These are phyloP conservation scores for Lasioglossum baleicum DNA, from an alignment of 1,140 invertebrate species.

Conservation along the genomic window DNA sequence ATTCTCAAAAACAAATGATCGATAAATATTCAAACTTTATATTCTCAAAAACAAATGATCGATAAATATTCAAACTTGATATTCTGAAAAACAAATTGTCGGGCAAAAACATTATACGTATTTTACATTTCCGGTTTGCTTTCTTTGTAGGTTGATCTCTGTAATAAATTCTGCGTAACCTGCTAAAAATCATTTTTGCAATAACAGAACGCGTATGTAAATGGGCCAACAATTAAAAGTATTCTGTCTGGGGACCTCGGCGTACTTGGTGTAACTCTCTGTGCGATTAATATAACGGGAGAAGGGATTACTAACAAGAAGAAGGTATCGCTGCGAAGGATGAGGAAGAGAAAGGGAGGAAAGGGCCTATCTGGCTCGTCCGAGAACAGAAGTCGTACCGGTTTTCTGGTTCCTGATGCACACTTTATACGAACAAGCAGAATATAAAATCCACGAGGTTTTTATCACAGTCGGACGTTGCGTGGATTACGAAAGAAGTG, in stretches of 20 bases:
- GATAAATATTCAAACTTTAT: too few relatives aligned
- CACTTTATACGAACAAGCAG: neutral
- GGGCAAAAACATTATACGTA: too few relatives aligned
- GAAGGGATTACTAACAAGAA: conserved; percentile 8
- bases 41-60: too few relatives aligned
- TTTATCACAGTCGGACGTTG: neutral
- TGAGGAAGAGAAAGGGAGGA: neutral
- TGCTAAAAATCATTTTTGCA: neutral
- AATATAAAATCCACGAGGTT: neutral
- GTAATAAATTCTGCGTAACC: neutral
- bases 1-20: too few relatives aligned
- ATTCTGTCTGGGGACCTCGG: neutral
- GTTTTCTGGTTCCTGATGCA: conserved; percentile 30
- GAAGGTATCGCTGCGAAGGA: neutral
- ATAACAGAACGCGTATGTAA: neutral
- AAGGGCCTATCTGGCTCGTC: conserved; percentile 24
- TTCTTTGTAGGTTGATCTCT: too few relatives aligned
- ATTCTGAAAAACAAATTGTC: too few relatives aligned
- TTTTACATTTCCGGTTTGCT: neutral
- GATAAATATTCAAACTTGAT: too few relatives aligned
- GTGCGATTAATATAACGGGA: conserved; percentile 15
- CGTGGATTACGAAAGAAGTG: too few relatives aligned
- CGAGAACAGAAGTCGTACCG: conserved; percentile 28
- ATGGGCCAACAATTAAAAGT: neutral
- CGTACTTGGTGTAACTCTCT: neutral